These are phyloP conservation scores for Drosophila nannoptera DNA, from an alignment of 1,140 invertebrate species.

Conservation along the genomic window DNA sequence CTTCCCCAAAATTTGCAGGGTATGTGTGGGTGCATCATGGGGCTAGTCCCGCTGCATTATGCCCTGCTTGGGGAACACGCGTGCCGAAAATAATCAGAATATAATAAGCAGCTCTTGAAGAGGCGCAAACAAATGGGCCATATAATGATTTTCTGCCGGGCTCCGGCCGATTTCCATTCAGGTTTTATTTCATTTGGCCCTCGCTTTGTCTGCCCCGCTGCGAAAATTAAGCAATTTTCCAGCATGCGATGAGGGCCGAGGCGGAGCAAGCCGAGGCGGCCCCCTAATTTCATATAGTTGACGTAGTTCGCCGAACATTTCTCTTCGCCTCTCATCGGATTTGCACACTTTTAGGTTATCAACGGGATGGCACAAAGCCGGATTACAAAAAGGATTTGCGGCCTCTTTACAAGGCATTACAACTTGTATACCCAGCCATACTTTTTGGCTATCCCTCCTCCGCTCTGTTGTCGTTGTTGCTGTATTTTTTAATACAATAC, in stretches of 20 bases:
- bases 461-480: conserved; percentile 1
- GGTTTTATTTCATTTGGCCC: conserved; percentile 19
- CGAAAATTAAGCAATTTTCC: conserved; percentile 52
- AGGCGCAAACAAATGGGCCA: conserved; percentile 72
- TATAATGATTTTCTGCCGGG: conserved; percentile 62
- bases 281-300: conserved; percentile 39
- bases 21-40: not conserved
- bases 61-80: conserved; percentile 42
- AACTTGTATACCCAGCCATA: conserved; percentile 32
- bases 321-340: conserved; percentile 48
- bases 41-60: not conserved
- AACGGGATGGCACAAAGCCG: conserved; percentile 61
- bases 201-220: conserved; percentile 21
- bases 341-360: conserved; percentile 75
- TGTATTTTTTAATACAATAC: conserved; percentile 33
- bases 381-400: conserved; percentile 69
- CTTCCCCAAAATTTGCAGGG: not conserved
- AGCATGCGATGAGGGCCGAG: conserved; percentile 24
- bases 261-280: not conserved
- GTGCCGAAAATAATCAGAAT: conserved; percentile 72
- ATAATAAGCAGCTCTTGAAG: conserved; percentile 72
- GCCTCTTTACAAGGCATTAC: conserved; percentile 59
- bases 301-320: conserved; percentile 62
- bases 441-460: not conserved
- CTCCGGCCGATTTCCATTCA: conserved; percentile 24